These are phyloP conservation scores for Erebia aethiops DNA, from an alignment of 2,888 invertebrate genomes.

Conservation along the genomic window DNA sequence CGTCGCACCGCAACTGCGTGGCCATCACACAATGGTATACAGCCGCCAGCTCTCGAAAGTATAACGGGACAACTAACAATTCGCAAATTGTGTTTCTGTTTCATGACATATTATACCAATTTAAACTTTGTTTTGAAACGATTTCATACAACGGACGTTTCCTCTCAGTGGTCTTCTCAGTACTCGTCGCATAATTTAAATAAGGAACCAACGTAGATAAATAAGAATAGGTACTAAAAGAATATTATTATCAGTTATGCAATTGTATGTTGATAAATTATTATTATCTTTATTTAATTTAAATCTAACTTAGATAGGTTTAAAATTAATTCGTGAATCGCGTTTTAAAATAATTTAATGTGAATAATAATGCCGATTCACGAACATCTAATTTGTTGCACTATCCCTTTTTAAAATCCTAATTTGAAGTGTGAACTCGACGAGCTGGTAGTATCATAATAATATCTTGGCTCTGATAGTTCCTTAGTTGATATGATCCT, in stretches of 20 bases:
- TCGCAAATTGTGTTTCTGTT: slow-evolving; percentile 33
- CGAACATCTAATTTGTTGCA: too few relatives aligned
- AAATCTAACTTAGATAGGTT: background rate
- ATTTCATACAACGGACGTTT: slow-evolving; percentile 10
- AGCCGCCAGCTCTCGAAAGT: slow-evolving; percentile 32
- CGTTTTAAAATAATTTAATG: background rate
- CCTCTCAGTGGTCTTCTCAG: background rate
- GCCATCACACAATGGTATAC: slow-evolving; percentile 36
- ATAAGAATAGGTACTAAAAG: too few relatives aligned
- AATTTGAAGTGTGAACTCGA: too few relatives aligned
- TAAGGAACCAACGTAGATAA: too few relatives aligned
- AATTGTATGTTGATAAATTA: too few relatives aligned
- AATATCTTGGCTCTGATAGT: too few relatives aligned
- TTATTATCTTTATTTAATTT: too few relatives aligned
- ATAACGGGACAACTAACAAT: slow-evolving; percentile 25
- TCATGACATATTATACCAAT: slow-evolving; percentile 27
- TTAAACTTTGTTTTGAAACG: slow-evolving; percentile 17
- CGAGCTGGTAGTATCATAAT: too few relatives aligned
- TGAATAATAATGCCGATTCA: too few relatives aligned
- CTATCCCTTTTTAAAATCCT: too few relatives aligned
- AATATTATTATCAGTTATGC: too few relatives aligned
- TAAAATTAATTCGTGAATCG: background rate
- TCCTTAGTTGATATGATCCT: too few relatives aligned
- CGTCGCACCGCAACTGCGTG: slow-evolving; percentile 59
- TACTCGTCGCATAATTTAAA: background rate